Conservation (phyloP, 2,888 invertebrate genomes). For the Adineta ricciae region DNA sequence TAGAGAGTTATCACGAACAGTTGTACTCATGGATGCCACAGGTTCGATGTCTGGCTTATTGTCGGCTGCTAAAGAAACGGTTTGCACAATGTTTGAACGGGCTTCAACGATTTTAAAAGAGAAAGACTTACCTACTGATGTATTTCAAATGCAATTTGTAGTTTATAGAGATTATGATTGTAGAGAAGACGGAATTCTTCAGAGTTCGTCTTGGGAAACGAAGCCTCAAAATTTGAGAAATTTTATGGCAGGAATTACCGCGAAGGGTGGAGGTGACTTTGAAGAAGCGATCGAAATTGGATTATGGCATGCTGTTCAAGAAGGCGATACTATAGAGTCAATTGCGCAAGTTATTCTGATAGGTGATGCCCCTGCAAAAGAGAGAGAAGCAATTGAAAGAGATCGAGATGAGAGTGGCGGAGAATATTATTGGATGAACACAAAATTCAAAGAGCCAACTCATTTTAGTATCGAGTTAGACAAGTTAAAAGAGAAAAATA, state of each 20-base stretch:
- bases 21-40: slow-evolving; percentile 6
- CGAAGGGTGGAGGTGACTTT: background rate
- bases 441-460: background rate
- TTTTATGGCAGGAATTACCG: background rate
- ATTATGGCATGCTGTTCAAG: background rate
- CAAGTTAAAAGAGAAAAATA: background rate
- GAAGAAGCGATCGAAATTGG: slow-evolving; percentile 14
- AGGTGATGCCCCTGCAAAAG: slow-evolving; percentile 15
- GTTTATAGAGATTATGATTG: background rate
- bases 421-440: background rate
- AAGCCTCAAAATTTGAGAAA: background rate
- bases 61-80: background rate
- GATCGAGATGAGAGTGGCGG: background rate
- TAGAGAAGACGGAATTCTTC: background rate
- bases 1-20: background rate
- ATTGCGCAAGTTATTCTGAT: slow-evolving; percentile 18
- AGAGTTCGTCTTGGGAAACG: background rate
- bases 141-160: background rate
- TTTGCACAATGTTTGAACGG: background rate
- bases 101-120: background rate
- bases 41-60: background rate
- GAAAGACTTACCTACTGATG: background rate
- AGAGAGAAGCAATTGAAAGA: background rate
- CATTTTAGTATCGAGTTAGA: background rate
- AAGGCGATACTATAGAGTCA: background rate